Base-by-base conservation (phyloP, 2,113 vertebrate genomes). In the Notothenia rossii region DNA sequence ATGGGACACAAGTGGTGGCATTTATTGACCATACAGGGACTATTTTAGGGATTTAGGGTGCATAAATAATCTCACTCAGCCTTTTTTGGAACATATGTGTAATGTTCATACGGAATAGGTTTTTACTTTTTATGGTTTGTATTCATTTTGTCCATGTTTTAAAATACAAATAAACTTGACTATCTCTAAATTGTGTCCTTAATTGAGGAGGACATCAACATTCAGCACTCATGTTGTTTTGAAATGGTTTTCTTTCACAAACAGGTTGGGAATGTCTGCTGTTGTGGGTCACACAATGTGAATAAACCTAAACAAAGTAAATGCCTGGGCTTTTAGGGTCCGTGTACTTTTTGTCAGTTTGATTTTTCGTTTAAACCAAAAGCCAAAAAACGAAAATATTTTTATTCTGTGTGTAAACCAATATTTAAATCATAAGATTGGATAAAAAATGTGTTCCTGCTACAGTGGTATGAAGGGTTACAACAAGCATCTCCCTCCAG, bases 321-420 rank as follows among this genome's bases (percentile, higher is more conserved):
- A 3, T 66, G 17, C 15, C 63, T 50, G 29, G 15, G 9, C 54
- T 56, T 56, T 17, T 51, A 33, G 15, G 22, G 22, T 25, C 22
- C 22, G 22, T 25, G 22, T 25, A 25, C 22, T 25, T 25, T 25
- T 25, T 25, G 22, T 25, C 22, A 25, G 22, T 25, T 25, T 25
- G 22, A 25, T 25, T 25, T 25, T 25, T 25, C 22, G 22, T 25
- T 25, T 25, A 25, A 25, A 25, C 22, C 22, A 25, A 25, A 25
- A 25, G 22, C 22, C 22, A 25, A 25, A 25, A 25, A 25, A 25
- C 22, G 1, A 25, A 25, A 25, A 25, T n/a, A n/a, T 29, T 29
- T 29, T 29, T 2, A 0, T 2, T 10, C 40, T 2, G 0, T 13
- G 18, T 43, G 9, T n/a, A n/a, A n/a, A n/a, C n/a, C n/a, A n/a